Conservation (phyloP, 2,888 invertebrate genomes). For the Hemaris fuciformis region DNA sequence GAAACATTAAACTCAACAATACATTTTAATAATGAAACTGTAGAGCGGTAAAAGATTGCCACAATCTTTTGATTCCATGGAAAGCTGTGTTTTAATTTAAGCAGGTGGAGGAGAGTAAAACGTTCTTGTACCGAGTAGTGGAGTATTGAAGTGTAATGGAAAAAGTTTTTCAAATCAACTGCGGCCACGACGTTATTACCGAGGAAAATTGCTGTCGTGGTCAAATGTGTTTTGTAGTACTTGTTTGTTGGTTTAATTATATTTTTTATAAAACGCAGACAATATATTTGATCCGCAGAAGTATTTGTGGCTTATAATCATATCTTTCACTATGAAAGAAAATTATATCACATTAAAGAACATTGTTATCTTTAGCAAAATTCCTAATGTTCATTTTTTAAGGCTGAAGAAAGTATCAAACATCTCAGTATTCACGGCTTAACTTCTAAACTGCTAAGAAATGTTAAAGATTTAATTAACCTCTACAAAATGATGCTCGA, state of each 20-base stretch:
- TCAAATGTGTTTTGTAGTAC: background rate
- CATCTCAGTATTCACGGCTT: no score
- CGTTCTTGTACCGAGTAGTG: background rate
- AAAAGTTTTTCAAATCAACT: background rate
- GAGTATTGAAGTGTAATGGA: background rate
- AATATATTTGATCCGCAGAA: no score
- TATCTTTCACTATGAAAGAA: no score
- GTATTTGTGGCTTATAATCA: no score
- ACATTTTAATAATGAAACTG: conserved; percentile 34
- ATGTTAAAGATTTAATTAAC: no score
- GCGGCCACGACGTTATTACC: background rate
- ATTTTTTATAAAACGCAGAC: no score
- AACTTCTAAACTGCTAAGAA: no score
- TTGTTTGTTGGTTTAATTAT: background rate
- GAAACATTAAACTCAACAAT: conserved; percentile 32
- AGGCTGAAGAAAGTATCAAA: no score
- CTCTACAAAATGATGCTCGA: no score
- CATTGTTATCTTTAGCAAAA: no score
- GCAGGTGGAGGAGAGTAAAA: background rate
- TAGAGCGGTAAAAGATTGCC: conserved; percentile 30
- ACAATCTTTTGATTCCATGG: conserved; percentile 14
- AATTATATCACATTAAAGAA: no score
- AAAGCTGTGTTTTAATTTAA: conserved; percentile 1
- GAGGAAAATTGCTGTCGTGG: background rate
- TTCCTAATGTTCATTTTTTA: no score